phyloP scores from a whole-genome alignment of 2,888 invertebrate genomes.

The Caenorhabditis japonica region DNA sequence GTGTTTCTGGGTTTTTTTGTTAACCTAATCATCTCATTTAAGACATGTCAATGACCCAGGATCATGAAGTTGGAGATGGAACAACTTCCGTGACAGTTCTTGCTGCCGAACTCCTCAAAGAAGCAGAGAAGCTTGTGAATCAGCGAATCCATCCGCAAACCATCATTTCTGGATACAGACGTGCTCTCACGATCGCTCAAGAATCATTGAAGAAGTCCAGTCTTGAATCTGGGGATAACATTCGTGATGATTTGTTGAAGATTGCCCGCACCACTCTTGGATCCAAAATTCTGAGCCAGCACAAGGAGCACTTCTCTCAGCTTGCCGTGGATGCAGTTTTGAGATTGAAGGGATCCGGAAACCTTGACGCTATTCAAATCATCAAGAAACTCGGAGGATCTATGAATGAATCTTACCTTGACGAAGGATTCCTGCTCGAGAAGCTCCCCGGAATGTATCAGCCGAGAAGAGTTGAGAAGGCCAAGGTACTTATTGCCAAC shows the following conservation, averaged over 20 bases:
- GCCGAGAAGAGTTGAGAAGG: slow-evolving; percentile 94
- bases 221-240: slow-evolving; percentile 84
- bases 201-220: slow-evolving; percentile 87
- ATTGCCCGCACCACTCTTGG: slow-evolving; percentile 97
- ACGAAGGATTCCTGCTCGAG: slow-evolving; percentile 90
- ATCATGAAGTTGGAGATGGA: slow-evolving; percentile 99
- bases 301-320: slow-evolving; percentile 95
- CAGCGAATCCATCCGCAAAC: slow-evolving; percentile 98
- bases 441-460: slow-evolving; percentile 98
- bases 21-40: slow-evolving; percentile 19
- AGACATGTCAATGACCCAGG: slow-evolving; percentile 97
- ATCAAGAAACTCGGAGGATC: slow-evolving; percentile 96
- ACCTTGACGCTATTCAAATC: slow-evolving; percentile 94
- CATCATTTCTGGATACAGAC: slow-evolving; percentile 94
- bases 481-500: slow-evolving; percentile 96
- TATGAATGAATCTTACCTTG: slow-evolving; percentile 93
- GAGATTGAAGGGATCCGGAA: slow-evolving; percentile 93
- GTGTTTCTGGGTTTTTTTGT: slow-evolving; percentile 55
- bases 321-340: slow-evolving; percentile 95
- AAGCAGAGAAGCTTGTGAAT: slow-evolving; percentile 92
- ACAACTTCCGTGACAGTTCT: slow-evolving; percentile 98
- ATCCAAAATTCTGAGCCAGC: slow-evolving; percentile 96
- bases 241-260: slow-evolving; percentile 91
- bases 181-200: slow-evolving; percentile 87
- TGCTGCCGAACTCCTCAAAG: slow-evolving; percentile 90